Conservation (phyloP, 2,113 vertebrate species). For the Sinocyclocheilus anshuiensis region DNA sequence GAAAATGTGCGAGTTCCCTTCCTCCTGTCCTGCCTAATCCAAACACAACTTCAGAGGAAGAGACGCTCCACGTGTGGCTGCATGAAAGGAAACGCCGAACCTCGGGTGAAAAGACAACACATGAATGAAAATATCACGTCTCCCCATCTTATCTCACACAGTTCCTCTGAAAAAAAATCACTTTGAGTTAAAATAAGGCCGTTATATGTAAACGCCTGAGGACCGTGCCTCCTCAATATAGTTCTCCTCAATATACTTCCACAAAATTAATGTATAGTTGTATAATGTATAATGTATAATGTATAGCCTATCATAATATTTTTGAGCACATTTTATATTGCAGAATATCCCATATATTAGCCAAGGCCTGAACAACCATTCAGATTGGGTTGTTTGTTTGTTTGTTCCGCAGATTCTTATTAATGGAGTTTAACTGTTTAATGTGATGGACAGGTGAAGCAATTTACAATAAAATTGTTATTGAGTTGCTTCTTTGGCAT, state of each 20-base stretch:
- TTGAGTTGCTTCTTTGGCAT: background rate
- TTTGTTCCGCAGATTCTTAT: background rate
- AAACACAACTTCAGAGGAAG: constrained; percentile 71
- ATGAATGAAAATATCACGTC: constrained; percentile 60
- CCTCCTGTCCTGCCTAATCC: constrained; percentile 64
- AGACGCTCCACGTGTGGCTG: constrained; percentile 67
- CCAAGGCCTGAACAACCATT: too few relatives aligned
- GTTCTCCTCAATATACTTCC: constrained; percentile 9
- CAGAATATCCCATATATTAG: background rate
- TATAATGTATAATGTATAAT: too few relatives aligned
- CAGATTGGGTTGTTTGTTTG: background rate
- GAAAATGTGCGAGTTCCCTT: constrained; percentile 27
- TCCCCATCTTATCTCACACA: constrained; percentile 49
- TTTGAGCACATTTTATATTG: background rate
- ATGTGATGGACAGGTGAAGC: background rate
- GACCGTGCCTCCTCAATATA: background rate
- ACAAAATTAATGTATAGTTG: constrained; percentile 40
- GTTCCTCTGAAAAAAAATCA: constrained; percentile 42
- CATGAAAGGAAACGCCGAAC: constrained; percentile 61
- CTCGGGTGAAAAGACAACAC: constrained; percentile 66
- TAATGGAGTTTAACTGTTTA: background rate
- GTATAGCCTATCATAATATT: background rate
- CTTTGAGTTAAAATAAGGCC: constrained; percentile 43
- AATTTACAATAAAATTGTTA: background rate
- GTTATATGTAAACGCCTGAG: constrained; percentile 45